Percentiles rank a stretch among this genome's conserved stretches.
Conservation (phyloP, 1,140 invertebrate genomes). For the Reticulitermes speratus region DNA sequence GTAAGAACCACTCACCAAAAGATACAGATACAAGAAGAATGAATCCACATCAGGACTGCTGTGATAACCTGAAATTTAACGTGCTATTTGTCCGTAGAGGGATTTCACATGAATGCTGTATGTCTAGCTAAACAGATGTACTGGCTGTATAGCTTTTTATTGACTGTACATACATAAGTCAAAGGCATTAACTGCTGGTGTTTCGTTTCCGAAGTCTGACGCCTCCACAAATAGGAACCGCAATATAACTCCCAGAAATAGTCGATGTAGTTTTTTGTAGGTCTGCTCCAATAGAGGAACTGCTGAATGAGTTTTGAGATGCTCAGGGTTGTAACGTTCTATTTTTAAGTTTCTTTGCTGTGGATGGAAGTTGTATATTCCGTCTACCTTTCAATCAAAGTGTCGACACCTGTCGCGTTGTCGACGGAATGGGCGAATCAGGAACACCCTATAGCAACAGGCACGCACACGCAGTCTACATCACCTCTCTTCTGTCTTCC, state of each 20-base stretch:
- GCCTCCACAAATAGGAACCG: not conserved
- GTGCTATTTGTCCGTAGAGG: not conserved
- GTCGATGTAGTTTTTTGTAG: not conserved
- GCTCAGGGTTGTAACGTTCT: not conserved
- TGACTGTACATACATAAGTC: not conserved
- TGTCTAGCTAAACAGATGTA: not conserved
- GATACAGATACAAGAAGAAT: too few relatives aligned
- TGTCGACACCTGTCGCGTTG: not conserved
- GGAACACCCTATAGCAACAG: not conserved
- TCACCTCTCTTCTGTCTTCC: not conserved
- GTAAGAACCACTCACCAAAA: too few relatives aligned
- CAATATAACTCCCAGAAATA: too few relatives aligned
- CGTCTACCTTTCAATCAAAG: slow-evolving; percentile 1
- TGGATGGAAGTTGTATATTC: not conserved
- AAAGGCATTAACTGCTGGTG: not conserved
- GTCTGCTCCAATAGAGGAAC: not conserved
- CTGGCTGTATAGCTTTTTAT: not conserved
- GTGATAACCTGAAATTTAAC: too few relatives aligned
- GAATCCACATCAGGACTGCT: too few relatives aligned
- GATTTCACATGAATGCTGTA: not conserved
- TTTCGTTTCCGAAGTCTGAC: not conserved
- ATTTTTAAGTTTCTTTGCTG: not conserved
- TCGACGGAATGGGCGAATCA: not conserved
- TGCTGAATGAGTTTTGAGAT: not conserved
- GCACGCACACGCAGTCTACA: not conserved